Evolutionary conservation across 2,797 vertebrate species (phyloP).

Genomic region (Chloroceryle inda): DNA sequence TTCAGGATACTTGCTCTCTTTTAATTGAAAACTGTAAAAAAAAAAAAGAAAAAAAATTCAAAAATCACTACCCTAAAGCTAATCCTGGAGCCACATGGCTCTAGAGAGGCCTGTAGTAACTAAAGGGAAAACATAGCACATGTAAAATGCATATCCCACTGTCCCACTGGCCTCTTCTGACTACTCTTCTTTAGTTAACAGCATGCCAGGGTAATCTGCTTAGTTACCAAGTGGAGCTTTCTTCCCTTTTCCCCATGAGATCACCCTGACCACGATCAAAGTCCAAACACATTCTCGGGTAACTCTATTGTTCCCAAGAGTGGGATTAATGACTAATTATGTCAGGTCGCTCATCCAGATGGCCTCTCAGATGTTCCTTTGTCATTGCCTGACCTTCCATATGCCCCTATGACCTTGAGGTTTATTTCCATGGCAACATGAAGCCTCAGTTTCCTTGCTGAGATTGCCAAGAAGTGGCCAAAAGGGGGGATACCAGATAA

Average conservation of each 20-base stretch:
- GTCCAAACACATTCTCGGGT: slow-evolving; percentile 88
- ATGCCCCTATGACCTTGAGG: slow-evolving; percentile 94
- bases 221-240: slow-evolving; percentile 89
- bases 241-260: slow-evolving; percentile 85
- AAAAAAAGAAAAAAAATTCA: slow-evolving; percentile 73
- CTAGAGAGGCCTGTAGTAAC: slow-evolving; percentile 74
- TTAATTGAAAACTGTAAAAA: slow-evolving; percentile 85
- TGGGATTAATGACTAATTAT: slow-evolving; percentile 99
- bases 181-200: slow-evolving; percentile 88
- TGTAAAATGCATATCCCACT: slow-evolving; percentile 83
- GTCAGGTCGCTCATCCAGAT: slow-evolving; percentile 99
- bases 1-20: slow-evolving; percentile 82
- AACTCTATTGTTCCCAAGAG: slow-evolving; percentile 89
- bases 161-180: slow-evolving; percentile 81
- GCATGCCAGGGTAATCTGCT: slow-evolving; percentile 94
- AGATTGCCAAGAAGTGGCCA: slow-evolving; percentile 84
- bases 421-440: slow-evolving; percentile 93
- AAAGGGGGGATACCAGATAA: slow-evolving; percentile 83
- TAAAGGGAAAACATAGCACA: slow-evolving; percentile 80
- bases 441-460: slow-evolving; percentile 87
- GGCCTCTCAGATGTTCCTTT: slow-evolving; percentile 94
- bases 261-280: slow-evolving; percentile 88
- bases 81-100: slow-evolving; percentile 86
- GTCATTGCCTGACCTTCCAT: slow-evolving; percentile 92
- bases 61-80: slow-evolving; percentile 76